These are phyloP conservation scores for Ophioninae sp. DNA, from an alignment of 2,888 invertebrate species.

Conservation along the genomic window DNA sequence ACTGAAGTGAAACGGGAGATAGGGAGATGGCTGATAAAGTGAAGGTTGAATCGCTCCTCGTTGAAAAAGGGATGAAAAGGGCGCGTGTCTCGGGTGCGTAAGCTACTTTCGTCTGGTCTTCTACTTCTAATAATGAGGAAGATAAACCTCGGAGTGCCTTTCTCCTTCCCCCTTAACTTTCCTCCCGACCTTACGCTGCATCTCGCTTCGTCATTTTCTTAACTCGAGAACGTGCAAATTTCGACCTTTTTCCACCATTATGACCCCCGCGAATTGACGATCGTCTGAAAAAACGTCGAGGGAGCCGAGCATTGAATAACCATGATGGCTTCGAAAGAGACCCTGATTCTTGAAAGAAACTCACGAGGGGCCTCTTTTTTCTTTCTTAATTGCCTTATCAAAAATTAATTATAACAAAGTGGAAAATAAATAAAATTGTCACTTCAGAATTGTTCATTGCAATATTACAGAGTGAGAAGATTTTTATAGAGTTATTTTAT, in stretches of 20 bases:
- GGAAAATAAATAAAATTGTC: not conserved
- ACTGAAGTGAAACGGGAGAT: conserved; percentile 50
- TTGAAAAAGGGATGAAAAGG: conserved; percentile 16
- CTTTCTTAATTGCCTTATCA: not conserved
- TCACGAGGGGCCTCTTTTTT: not conserved
- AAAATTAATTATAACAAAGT: not conserved
- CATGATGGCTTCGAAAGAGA: conserved; percentile 11
- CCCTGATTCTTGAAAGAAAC: not conserved
- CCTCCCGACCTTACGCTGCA: not conserved
- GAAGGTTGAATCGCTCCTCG: conserved; percentile 19
- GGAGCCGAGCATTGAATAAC: conserved; percentile 18
- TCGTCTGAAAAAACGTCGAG: not conserved
- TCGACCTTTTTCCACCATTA: conserved; percentile 5
- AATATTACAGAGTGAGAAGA: not conserved
- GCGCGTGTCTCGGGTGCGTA: conserved; percentile 39
- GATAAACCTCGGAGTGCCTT: conserved; percentile 4
- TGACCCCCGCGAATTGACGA: not conserved
- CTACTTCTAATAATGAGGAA: conserved; percentile 19
- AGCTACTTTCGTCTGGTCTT: conserved; percentile 38
- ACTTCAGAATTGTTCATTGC: not conserved
- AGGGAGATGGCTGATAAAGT: conserved; percentile 17
- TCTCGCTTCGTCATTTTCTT: not conserved
- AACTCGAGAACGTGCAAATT: not conserved
- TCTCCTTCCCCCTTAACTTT: not conserved
- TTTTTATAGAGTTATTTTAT: not conserved